Evolutionary conservation across 2,888 invertebrate species (phyloP).

Genomic region (Campaea margaritaria): DNA sequence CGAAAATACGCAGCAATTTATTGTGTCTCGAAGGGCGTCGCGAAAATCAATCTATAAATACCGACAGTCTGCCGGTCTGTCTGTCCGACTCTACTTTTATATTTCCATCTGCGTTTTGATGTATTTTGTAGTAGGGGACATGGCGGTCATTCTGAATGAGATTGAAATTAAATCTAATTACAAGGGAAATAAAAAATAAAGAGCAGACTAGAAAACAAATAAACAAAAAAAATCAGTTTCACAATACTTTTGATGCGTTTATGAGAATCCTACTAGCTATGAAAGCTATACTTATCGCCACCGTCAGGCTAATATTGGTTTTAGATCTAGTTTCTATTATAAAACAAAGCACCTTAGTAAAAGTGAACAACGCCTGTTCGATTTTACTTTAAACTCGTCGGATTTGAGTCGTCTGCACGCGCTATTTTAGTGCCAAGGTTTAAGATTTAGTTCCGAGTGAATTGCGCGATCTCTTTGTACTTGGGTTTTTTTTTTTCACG

Average conservation of each 20-base stretch:
- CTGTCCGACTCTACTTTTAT: conserved; percentile 68
- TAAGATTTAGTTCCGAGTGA: conserved; percentile 36
- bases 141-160: background rate
- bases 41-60: conserved; percentile 58
- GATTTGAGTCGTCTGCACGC: conserved; percentile 60
- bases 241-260: too few relatives aligned
- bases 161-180: too few relatives aligned
- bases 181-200: too few relatives aligned
- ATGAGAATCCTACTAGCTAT: too few relatives aligned
- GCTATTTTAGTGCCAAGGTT: conserved; percentile 69
- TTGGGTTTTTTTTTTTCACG: conserved; percentile 11
- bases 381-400: conserved; percentile 57
- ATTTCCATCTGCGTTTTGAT: conserved; percentile 43
- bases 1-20: conserved; percentile 23
- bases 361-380: conserved; percentile 2
- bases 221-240: too few relatives aligned
- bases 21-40: conserved; percentile 41
- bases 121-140: conserved; percentile 32
- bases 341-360: conserved; percentile 2
- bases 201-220: too few relatives aligned
- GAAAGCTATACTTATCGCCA: too few relatives aligned
- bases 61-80: conserved; percentile 61
- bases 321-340: background rate
- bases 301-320: too few relatives aligned
- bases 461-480: conserved; percentile 31